phyloP scores from a whole-genome alignment of 1,140 invertebrate species.

The Philopotamus ludificatus region DNA sequence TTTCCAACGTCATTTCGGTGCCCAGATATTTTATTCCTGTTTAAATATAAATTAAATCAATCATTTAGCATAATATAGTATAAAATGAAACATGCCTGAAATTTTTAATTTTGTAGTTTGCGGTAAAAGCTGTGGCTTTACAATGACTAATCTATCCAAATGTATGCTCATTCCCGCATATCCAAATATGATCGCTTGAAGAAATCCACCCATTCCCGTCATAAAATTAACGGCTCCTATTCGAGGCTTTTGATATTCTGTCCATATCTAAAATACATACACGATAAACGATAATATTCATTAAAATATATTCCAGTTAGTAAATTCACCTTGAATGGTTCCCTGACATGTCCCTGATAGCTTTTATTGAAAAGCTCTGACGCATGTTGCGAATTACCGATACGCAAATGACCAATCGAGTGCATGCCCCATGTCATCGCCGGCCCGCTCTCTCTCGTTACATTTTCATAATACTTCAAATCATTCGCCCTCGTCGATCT shows the following conservation, averaged over 20 bases:
- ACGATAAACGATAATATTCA: slow-evolving; percentile 1
- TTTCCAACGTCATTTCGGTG: slow-evolving; percentile 47
- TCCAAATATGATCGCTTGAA: slow-evolving; percentile 57
- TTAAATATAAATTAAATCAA: slow-evolving; percentile 27
- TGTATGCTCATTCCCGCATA: slow-evolving; percentile 56
- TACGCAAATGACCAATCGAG: slow-evolving; percentile 52
- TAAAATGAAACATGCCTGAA: slow-evolving; percentile 45
- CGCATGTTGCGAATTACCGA: slow-evolving; percentile 47
- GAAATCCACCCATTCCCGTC: slow-evolving; percentile 60
- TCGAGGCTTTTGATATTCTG: slow-evolving; percentile 52
- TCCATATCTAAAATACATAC: slow-evolving; percentile 52
- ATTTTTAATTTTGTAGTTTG: slow-evolving; percentile 47
- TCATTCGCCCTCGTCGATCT: slow-evolving; percentile 56
- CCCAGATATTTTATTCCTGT: slow-evolving; percentile 53
- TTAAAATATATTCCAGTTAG: slow-evolving; percentile 36
- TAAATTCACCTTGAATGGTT: slow-evolving; percentile 54
- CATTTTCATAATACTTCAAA: slow-evolving; percentile 55
- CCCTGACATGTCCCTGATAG: slow-evolving; percentile 55
- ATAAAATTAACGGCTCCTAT: slow-evolving; percentile 58
- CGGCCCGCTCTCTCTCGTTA: slow-evolving; percentile 54
- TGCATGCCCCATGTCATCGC: slow-evolving; percentile 64
- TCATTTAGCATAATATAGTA: background rate
- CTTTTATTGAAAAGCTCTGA: slow-evolving; percentile 53
- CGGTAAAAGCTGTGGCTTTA: slow-evolving; percentile 48
- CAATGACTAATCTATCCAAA: slow-evolving; percentile 48